These are phyloP conservation scores for Parasteatoda tepidariorum DNA, from an alignment of 1,140 invertebrate species.

Conservation along the genomic window DNA sequence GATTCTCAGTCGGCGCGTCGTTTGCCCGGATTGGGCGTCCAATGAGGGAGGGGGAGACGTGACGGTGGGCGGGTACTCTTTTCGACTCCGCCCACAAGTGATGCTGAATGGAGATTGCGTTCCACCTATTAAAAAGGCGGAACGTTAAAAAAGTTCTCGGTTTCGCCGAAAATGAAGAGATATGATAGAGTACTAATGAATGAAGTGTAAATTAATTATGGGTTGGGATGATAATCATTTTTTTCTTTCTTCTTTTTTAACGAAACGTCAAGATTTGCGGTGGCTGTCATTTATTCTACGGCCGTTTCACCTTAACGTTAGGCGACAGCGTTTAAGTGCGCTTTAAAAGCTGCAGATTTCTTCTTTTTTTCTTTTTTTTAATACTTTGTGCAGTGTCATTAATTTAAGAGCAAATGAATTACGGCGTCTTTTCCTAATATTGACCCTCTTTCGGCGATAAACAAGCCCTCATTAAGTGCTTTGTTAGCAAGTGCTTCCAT, in stretches of 20 bases:
- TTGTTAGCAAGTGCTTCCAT: neutral
- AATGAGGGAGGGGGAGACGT: conserved; percentile 28
- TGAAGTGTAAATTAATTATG: conserved; percentile 60
- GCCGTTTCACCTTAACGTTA: conserved; percentile 40
- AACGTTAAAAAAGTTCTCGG: neutral
- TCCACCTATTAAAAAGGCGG: conserved; percentile 41
- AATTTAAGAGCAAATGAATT: conserved; percentile 38
- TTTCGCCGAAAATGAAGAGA: conserved; percentile 43
- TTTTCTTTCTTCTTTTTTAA: neutral
- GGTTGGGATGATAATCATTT: conserved; percentile 5
- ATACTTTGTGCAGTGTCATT: conserved; percentile 21
- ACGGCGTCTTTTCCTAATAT: neutral
- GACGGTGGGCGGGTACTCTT: neutral
- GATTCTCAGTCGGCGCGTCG: conserved; percentile 22
- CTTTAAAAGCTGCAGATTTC: conserved; percentile 23
- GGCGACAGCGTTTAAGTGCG: conserved; percentile 56
- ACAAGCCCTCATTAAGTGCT: too few relatives aligned
- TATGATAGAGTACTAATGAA: conserved; percentile 58
- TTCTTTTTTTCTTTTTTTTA: conserved; percentile 18
- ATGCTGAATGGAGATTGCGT: conserved; percentile 5
- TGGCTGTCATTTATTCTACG: conserved; percentile 33
- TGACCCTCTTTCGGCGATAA: neutral
- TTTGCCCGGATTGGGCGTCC: conserved; percentile 5
- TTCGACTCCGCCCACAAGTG: neutral
- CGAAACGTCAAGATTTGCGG: conserved; percentile 43